These are phyloP conservation scores for Antrozous pallidus DNA, from an alignment of 2,797 vertebrate species.

Conservation along the genomic window DNA sequence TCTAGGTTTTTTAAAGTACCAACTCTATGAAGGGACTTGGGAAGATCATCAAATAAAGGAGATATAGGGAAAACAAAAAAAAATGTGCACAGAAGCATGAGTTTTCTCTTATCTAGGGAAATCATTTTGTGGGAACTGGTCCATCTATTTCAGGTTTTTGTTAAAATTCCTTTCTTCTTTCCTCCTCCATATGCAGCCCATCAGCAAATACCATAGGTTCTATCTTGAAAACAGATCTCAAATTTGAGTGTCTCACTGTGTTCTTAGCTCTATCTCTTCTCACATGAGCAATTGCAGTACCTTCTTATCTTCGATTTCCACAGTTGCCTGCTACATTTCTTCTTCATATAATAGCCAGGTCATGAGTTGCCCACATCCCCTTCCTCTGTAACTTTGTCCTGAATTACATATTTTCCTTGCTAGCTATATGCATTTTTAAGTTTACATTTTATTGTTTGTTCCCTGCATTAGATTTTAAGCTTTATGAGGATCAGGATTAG, in stretches of 20 bases:
- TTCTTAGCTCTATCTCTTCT: background rate
- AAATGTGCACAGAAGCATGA: background rate
- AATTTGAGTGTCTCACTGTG: background rate
- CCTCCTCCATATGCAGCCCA: background rate
- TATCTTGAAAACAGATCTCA: background rate
- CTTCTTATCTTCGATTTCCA: background rate
- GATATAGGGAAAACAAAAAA: background rate
- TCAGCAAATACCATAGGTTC: background rate
- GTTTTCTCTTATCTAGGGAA: background rate
- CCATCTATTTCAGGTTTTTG: background rate
- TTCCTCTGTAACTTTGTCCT: background rate
- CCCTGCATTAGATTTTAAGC: background rate
- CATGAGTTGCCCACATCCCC: rapidly evolving
- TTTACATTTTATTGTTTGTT: background rate
- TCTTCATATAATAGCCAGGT: background rate
- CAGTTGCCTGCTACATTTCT: background rate
- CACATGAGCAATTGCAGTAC: background rate
- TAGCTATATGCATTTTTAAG: background rate
- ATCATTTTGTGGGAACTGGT: background rate
- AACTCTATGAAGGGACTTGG: background rate
- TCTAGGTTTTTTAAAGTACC: constrained; percentile 5
- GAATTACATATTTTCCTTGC: background rate
- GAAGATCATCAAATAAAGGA: background rate
- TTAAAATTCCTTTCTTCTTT: background rate
- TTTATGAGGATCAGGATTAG: background rate